These are phyloP conservation scores for Alloscopus bannaensis DNA, from an alignment of 2,888 invertebrate species.

Conservation along the genomic window DNA sequence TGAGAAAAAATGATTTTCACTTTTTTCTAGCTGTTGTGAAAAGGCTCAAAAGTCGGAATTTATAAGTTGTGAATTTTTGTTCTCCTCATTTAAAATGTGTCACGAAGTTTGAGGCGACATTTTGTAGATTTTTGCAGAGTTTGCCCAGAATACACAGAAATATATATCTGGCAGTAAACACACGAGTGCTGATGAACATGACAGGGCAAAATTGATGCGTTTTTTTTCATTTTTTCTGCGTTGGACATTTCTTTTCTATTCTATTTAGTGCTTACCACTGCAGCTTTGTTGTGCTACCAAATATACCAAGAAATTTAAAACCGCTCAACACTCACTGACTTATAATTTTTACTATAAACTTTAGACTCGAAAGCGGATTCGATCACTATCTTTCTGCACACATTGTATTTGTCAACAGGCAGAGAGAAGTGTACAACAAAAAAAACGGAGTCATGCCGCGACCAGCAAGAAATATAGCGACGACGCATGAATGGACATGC, in stretches of 20 bases:
- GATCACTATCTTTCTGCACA: conserved; percentile 4
- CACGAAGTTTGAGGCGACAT: conserved; percentile 18
- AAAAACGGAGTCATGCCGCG: conserved; percentile 14
- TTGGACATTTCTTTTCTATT: neutral
- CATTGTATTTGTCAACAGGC: too few relatives aligned
- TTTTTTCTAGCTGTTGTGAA: neutral
- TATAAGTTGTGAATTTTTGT: conserved; percentile 11
- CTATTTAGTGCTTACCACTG: too few relatives aligned
- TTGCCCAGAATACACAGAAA: neutral
- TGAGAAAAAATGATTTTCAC: conserved; percentile 6
- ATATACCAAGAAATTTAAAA: too few relatives aligned
- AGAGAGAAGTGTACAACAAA: neutral
- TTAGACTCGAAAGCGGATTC: too few relatives aligned
- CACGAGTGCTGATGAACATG: conserved; percentile 10
- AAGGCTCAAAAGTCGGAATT: too few relatives aligned
- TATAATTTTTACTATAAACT: too few relatives aligned
- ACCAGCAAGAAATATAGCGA: neutral
- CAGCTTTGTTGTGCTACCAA: too few relatives aligned
- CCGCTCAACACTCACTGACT: too few relatives aligned
- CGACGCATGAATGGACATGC: conserved; percentile 9
- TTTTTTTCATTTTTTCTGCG: neutral
- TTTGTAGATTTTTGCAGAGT: conserved; percentile 8
- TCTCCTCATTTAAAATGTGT: conserved; percentile 45
- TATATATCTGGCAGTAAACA: neutral
- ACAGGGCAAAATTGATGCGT: neutral